Evolutionary conservation across 2,888 invertebrate genomes (phyloP).

Genomic region (Drosophila quinaria): DNA sequence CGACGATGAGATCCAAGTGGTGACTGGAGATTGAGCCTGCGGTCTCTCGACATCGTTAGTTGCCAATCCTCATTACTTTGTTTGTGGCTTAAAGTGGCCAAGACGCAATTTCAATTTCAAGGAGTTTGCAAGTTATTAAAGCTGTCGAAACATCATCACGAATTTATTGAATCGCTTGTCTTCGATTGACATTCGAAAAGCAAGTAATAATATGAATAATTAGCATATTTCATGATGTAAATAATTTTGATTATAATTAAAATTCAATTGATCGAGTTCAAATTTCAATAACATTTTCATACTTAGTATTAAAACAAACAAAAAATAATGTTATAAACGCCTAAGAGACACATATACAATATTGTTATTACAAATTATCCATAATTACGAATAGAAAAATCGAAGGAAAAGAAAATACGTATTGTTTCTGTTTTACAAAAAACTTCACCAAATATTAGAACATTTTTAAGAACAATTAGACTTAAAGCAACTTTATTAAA

Average conservation of each 20-base stretch:
- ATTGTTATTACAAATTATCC: conserved; percentile 39
- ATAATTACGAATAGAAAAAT: conserved; percentile 33
- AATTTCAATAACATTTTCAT: conserved; percentile 67
- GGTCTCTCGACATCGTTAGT: conserved; percentile 36
- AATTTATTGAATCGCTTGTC: conserved; percentile 64
- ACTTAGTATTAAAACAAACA: conserved; percentile 52
- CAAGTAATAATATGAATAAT: conserved; percentile 43
- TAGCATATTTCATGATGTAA: conserved; percentile 71
- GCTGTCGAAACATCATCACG: conserved; percentile 47
- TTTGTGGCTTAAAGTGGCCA: conserved; percentile 71
- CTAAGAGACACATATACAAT: conserved; percentile 8
- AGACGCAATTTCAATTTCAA: conserved; percentile 57
- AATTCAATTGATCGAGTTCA: conserved; percentile 67
- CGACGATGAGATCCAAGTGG: conserved; percentile 26
- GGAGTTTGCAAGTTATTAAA: conserved; percentile 47
- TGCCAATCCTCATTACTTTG: conserved; percentile 55
- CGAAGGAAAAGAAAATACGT: conserved; percentile 5
- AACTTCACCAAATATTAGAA: background rate
- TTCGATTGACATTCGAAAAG: conserved; percentile 26
- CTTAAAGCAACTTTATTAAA: conserved; percentile 22
- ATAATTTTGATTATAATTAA: conserved; percentile 74
- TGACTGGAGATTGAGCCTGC: conserved; percentile 4
- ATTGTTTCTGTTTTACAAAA: conserved; percentile 22
- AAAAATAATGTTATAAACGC: conserved; percentile 26
- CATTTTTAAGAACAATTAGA: conserved; percentile 35